phyloP scores from a whole-genome alignment of 1,140 invertebrate genomes.

The Drosophila funebris region DNA sequence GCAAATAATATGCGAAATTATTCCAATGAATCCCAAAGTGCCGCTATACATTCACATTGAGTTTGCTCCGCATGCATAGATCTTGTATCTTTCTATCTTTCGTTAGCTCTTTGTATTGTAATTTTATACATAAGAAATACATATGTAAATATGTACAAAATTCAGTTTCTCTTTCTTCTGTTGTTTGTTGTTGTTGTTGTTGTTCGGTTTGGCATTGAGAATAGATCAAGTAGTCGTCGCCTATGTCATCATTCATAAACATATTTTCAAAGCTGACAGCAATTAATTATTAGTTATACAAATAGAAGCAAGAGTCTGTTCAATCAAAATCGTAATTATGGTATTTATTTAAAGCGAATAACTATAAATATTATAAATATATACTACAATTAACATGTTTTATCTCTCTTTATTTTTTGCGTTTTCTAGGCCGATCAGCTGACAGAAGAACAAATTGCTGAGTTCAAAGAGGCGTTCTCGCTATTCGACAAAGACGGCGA shows the following conservation, averaged over 20 bases:
- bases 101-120: conserved; percentile 27
- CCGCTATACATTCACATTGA: conserved; percentile 6
- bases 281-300: conserved; percentile 33
- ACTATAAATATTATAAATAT: background rate
- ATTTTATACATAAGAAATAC: conserved; percentile 11
- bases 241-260: conserved; percentile 25
- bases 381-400: background rate
- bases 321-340: conserved; percentile 43
- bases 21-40: conserved; percentile 54
- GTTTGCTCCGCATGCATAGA: background rate
- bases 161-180: conserved; percentile 7
- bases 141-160: background rate
- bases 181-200: background rate
- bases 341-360: too few relatives aligned
- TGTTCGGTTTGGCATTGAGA: conserved; percentile 11
- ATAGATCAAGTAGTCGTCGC: conserved; percentile 43
- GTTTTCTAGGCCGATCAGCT: conserved; percentile 95
- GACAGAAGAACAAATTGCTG: conserved; percentile 98
- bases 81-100: conserved; percentile 10
- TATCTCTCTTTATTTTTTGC: background rate
- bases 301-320: conserved; percentile 11
- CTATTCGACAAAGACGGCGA: conserved; percentile 99
- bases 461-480: conserved; percentile 99
- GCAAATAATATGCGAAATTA: conserved; percentile 75
- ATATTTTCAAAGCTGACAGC: conserved; percentile 39